Conservation (phyloP, 2,797 vertebrate species). For the Paguma larvata region DNA sequence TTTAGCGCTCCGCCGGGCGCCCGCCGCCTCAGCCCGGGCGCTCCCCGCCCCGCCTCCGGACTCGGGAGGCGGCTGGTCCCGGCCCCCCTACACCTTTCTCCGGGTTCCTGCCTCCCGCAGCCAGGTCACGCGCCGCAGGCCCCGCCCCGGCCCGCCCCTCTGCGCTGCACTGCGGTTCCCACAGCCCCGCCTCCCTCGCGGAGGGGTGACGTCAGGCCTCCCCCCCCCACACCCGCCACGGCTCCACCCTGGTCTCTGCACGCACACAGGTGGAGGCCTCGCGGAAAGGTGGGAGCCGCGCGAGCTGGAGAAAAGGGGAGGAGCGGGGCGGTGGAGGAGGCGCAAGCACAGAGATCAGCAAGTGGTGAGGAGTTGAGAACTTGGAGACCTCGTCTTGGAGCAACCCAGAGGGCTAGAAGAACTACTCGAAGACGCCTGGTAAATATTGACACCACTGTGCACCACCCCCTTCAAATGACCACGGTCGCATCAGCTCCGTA, state of each 20-base stretch:
- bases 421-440: neutral
- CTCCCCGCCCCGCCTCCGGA: conserved; percentile 9
- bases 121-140: conserved; percentile 70
- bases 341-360: accelerated
- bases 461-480: neutral
- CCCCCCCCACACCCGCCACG: no score
- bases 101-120: neutral
- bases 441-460: neutral
- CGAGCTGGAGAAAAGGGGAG: accelerated
- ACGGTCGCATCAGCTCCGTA: neutral
- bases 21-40: neutral
- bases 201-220: conserved; percentile 45
- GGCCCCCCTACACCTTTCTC: neutral
- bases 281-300: neutral
- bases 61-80: accelerated
- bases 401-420: neutral
- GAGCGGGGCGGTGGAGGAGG: neutral
- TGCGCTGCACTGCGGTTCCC: conserved; percentile 77
- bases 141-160: conserved; percentile 67
- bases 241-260: neutral
- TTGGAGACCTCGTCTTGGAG: neutral
- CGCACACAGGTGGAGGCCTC: neutral
- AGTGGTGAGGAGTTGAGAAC: neutral
- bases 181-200: conserved; percentile 14
- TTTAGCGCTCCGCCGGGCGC: neutral